Evolutionary conservation across 2,113 vertebrate genomes (phyloP), one percentile per base, ranked within the genome.

Genomic region (Pluvianellus socialis): DNA sequence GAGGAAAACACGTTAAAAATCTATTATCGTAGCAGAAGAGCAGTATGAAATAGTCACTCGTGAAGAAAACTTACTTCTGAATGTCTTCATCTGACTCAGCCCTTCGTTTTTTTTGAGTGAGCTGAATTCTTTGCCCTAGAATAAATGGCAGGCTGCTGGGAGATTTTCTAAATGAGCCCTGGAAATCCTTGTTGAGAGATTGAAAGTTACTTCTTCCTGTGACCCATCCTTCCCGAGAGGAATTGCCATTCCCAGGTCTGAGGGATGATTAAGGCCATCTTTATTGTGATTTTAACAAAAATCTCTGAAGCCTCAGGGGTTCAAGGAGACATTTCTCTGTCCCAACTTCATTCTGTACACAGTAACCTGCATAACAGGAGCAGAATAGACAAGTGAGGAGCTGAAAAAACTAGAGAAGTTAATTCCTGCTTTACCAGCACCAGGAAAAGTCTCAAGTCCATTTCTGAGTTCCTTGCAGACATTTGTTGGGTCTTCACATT

Each of bases 261-360:
- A 79, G 38, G 44, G 32, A 71, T 53, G 15, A 35, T 84, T 86
- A 58, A 77, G 86, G 13, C 19, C 42, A 16, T 45, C 59, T 80
- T 86, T 65, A 53, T 40, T 67, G 61, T 67, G 61, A 84, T 66
- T 92, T 94, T 84, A 81, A 66, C 65, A 92, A 86, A 83, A 91
- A 56, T 61, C 12, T 56, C 38, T 38, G 53, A 72, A 53, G 21
- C 73, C 55, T 86, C 14, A 47, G 20, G 3, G 45, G 9, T 59
- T 95, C 49, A 52, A 68, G 27, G 40, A 83, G 63, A 33, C 8
- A 9, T 40, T 96, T 88, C 13, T 79, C 35, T 61, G 20, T 55
- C 8, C n/a, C 13, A 8, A 28, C n/a, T 88, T 92, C 32, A 52
- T 75, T 68, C 53, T 83, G 14, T 40, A 47, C 45, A n/a, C 28